Conservation (phyloP, 1,140 invertebrate genomes). For the Drosophila repleta region DNA sequence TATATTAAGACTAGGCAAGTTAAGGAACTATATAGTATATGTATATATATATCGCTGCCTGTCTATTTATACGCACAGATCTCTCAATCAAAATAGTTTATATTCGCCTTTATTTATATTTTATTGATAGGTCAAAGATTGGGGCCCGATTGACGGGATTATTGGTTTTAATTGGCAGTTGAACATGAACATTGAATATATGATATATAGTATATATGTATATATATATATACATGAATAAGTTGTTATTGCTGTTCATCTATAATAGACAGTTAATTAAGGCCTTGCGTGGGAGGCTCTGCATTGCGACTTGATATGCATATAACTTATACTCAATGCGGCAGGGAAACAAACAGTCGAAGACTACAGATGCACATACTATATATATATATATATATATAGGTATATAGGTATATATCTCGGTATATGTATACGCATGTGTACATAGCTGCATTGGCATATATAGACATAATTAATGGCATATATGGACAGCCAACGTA, state of each 20-base stretch:
- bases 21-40: too few relatives aligned
- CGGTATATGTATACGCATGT: neutral
- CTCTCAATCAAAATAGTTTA: neutral
- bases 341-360: neutral
- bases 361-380: neutral
- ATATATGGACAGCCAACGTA: too few relatives aligned
- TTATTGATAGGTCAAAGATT: neutral
- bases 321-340: neutral
- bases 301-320: slow-evolving; percentile 10
- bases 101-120: neutral
- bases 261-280: slow-evolving; percentile 16
- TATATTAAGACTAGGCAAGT: too few relatives aligned
- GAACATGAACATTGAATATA: neutral
- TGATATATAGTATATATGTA: neutral
- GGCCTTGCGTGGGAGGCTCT: neutral
- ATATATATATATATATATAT: slow-evolving; percentile 5
- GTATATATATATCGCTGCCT: too few relatives aligned
- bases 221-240: too few relatives aligned
- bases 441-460: neutral
- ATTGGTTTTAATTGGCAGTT: slow-evolving; percentile 11
- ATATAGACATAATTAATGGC: too few relatives aligned
- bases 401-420: slow-evolving; percentile 2
- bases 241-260: neutral
- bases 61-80: too few relatives aligned
- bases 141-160: neutral